A percentile compares a stretch with the other conserved stretches of the same genome.
These are phyloP conservation scores for Isichthys henryi DNA, from an alignment of 2,113 vertebrate species.

Conservation along the genomic window DNA sequence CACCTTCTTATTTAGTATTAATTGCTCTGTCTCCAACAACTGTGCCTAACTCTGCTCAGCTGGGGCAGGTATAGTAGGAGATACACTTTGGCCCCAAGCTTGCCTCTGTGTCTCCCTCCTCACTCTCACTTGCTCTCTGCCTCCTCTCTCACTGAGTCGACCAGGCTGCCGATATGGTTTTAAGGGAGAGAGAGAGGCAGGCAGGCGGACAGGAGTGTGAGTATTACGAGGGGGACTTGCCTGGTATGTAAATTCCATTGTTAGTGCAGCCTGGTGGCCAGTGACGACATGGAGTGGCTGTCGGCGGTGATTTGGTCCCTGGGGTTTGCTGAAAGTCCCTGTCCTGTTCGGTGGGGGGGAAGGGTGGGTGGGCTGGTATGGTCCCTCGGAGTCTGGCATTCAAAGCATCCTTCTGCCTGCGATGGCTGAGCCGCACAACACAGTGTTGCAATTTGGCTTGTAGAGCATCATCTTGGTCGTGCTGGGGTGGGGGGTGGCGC, in stretches of 20 bases:
- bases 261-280: slow-evolving; percentile 35
- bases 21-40: neutral
- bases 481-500: neutral
- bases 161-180: slow-evolving; percentile 24
- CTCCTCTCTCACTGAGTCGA: slow-evolving; percentile 9
- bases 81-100: slow-evolving; percentile 13
- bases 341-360: slow-evolving; percentile 30
- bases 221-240: slow-evolving; percentile 33
- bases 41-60: slow-evolving; percentile 37
- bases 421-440: neutral
- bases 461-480: neutral
- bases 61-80: slow-evolving; percentile 35
- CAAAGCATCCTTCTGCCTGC: neutral
- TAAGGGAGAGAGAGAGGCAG: neutral
- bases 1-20: neutral
- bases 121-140: neutral
- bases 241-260: slow-evolving; percentile 48
- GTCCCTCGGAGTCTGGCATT: slow-evolving; percentile 31
- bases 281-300: slow-evolving; percentile 45
- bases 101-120: neutral
- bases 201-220: neutral
- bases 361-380: slow-evolving; percentile 25
- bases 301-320: slow-evolving; percentile 35
- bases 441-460: neutral
- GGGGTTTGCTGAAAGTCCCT: slow-evolving; percentile 42